Evolutionary conservation across 2,797 vertebrate genomes (phyloP).

Genomic region (Eidolon dupreanum): DNA sequence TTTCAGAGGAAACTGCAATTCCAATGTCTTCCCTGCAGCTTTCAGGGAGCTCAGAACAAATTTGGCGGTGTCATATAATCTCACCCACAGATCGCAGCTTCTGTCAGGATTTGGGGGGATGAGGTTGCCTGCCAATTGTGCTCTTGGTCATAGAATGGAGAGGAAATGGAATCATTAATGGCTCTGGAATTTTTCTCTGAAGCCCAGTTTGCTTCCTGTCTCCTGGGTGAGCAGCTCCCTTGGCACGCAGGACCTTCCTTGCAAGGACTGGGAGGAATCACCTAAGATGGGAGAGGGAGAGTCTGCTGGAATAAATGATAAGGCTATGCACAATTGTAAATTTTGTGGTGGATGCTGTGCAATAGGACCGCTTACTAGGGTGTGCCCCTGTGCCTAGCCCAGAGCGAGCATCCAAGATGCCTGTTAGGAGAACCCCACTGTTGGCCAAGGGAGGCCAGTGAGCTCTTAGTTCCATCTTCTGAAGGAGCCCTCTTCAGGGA

Average conservation of each 20-base stretch:
- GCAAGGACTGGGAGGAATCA: background rate
- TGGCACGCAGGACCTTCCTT: background rate
- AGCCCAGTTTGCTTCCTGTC: background rate
- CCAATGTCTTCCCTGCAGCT: slow-evolving; percentile 23
- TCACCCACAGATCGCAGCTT: background rate
- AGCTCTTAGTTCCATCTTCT: background rate
- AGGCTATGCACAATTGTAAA: background rate
- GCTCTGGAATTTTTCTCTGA: background rate
- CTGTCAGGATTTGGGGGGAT: background rate
- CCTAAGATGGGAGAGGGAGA: background rate
- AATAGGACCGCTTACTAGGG: fast-evolving
- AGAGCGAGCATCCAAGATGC: background rate
- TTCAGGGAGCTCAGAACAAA: slow-evolving; percentile 56
- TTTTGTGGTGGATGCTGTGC: no score
- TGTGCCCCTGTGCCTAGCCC: background rate
- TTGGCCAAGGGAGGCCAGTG: background rate
- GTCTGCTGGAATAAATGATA: background rate
- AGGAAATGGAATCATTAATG: background rate
- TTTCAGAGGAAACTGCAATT: slow-evolving; percentile 39
- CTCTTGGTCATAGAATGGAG: background rate
- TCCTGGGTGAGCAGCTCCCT: background rate
- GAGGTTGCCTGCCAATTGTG: background rate
- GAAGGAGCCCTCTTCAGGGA: background rate
- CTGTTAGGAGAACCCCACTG: fast-evolving
- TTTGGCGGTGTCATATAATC: background rate